Base-by-base conservation (phyloP, 2,888 invertebrate genomes). In the Autographa gamma region DNA sequence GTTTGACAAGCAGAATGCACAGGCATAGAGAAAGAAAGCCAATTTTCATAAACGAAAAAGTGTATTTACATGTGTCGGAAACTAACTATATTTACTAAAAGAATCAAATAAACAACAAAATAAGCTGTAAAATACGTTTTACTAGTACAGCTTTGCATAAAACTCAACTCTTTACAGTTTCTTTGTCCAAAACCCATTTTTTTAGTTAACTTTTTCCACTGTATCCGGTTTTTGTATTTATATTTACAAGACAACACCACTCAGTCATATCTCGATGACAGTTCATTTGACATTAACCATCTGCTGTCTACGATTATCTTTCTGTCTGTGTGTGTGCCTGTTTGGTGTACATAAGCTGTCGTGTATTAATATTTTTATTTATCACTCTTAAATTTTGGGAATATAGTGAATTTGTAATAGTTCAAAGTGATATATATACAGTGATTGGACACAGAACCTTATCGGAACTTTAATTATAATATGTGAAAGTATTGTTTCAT, bases 401-500 rank as follows among this genome's bases (percentile, higher is more conserved):
- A 63, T n/a, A 52, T 25, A 52, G 43, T 60, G 19, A 7, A 31
- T 9, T 6, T 32, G 43, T 48, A 18, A 41, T 41, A 63, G 32
- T 61, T 62, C 25, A 0, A 32, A 52, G 52, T 58, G 0, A 9
- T 58, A 69, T 41, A 14, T 58, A 3, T 13, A 65, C 41, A 63
- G 70, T 72, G 38, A 31, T 58, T 72, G 60, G 9, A 41, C 16
- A 38, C 34, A 58, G 58, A 54, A 19, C 8, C 52, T 5, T 14
- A 71, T 60, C 8, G 18, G 19, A 41, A 64, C 69, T 71, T 59
- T 61, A 59, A 67, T 43, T 59, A 41, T 79, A 77, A 34, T 79
- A 75, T 79, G 80, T 84, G 84, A 84, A 84, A 84, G 81, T 76
- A 69, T 67, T 69, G 70, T 74, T 79, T 73, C 60, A 41, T 66